These are phyloP conservation scores for Morpho achilles DNA, from an alignment of 2,888 invertebrate species.

Conservation along the genomic window DNA sequence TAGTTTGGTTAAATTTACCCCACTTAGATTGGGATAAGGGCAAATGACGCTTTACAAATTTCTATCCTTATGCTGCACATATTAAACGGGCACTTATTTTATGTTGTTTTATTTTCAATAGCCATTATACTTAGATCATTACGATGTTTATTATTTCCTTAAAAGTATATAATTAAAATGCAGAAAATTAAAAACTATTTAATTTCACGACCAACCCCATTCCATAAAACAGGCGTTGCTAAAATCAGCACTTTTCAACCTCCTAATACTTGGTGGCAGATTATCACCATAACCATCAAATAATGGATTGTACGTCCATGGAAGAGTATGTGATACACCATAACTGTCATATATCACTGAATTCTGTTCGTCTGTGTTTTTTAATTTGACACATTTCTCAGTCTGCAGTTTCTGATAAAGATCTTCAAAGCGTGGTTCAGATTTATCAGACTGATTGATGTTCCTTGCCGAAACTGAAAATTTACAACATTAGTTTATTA, in stretches of 20 bases:
- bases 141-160: no score
- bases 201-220: constrained; percentile 68
- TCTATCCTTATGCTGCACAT: no score
- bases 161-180: no score
- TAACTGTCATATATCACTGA: constrained; percentile 51
- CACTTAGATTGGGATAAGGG: no score
- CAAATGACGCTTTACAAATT: no score
- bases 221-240: constrained; percentile 62
- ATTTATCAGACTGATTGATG: constrained; percentile 24
- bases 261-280: constrained; percentile 81
- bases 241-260: constrained; percentile 76
- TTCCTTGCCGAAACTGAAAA: constrained; percentile 51
- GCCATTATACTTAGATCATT: no score
- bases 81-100: no score
- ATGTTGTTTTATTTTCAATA: no score
- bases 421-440: constrained; percentile 52
- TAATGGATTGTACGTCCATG: constrained; percentile 76
- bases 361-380: constrained; percentile 30
- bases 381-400: constrained; percentile 36
- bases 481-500: constrained; percentile 1
- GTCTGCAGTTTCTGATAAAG: constrained; percentile 51
- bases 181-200: no score
- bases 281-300: constrained; percentile 64
- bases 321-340: constrained; percentile 60
- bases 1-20: no score